Evolutionary conservation across 2,888 invertebrate genomes (phyloP).

Genomic region (Zonitis immaculata): DNA sequence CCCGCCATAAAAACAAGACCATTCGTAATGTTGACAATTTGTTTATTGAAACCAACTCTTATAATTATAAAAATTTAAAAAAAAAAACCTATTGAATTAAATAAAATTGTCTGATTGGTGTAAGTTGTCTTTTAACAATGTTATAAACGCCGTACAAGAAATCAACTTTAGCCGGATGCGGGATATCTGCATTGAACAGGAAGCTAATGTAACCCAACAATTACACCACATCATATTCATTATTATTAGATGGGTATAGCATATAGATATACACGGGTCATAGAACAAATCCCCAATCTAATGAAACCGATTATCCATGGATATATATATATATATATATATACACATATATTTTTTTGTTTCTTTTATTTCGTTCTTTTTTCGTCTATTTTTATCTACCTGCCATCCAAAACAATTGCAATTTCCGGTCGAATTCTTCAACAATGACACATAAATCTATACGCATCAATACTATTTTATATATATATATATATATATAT

Average conservation of each 20-base stretch:
- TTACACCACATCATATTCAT: constrained; percentile 22
- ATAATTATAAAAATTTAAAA: too few relatives aligned
- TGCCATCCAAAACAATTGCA: background rate
- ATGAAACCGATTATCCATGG: constrained; percentile 7
- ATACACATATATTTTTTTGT: too few relatives aligned
- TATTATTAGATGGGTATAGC: too few relatives aligned
- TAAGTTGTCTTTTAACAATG: too few relatives aligned
- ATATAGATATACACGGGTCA: constrained; percentile 29
- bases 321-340: background rate
- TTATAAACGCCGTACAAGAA: constrained; percentile 6
- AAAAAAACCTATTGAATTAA: too few relatives aligned
- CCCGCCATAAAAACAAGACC: too few relatives aligned
- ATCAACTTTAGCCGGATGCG: constrained; percentile 37
- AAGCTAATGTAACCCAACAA: constrained; percentile 34
- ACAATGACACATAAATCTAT: background rate
- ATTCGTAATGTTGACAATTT: too few relatives aligned
- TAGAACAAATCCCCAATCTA: constrained; percentile 18
- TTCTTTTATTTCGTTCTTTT: background rate
- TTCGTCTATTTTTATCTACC: background rate
- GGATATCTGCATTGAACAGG: constrained; percentile 46
- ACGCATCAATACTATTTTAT: too few relatives aligned
- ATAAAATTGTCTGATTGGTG: too few relatives aligned
- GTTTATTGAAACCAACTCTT: background rate
- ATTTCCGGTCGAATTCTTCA: background rate
- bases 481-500: too few relatives aligned